A percentile compares a stretch with the other conserved stretches of the same genome.
Conservation (phyloP, 2,797 vertebrate species). For the Helostoma temminkii region DNA sequence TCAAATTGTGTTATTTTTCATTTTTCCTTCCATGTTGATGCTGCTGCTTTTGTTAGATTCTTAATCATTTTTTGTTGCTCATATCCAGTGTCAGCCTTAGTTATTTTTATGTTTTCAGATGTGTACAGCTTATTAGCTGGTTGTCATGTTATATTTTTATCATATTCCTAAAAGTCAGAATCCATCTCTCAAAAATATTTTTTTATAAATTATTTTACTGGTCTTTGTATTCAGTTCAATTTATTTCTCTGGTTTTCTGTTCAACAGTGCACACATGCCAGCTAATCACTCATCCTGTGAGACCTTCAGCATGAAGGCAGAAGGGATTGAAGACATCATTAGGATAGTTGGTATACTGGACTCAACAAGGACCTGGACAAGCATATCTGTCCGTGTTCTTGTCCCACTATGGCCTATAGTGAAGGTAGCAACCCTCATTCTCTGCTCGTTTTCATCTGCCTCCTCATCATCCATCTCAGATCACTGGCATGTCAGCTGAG, state of each 20-base stretch:
- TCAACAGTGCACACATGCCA: conserved; percentile 6
- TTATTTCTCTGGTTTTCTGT: conserved; percentile 2
- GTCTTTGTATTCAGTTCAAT: conserved; percentile 9
- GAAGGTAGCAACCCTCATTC: conserved; percentile 49
- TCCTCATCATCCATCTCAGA: conserved; percentile 53
- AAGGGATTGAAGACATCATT: conserved; percentile 61
- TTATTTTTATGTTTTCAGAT: conserved; percentile 20
- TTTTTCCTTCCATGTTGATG: conserved; percentile 4
- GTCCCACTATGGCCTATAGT: conserved; percentile 37
- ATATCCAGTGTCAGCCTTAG: not conserved
- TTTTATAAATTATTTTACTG: not conserved
- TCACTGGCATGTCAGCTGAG: conserved; percentile 52
- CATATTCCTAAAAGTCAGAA: conserved; percentile 10
- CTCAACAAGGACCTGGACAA: conserved; percentile 50
- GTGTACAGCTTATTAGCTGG: conserved; percentile 7
- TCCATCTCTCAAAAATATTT: conserved; percentile 1
- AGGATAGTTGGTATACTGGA: conserved; percentile 31
- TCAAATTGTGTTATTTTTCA: conserved; percentile 16
- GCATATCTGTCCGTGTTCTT: conserved; percentile 48
- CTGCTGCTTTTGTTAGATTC: conserved; percentile 1
- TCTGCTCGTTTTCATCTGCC: conserved; percentile 35
- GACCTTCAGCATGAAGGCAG: conserved; percentile 24
- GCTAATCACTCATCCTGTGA: conserved; percentile 33
- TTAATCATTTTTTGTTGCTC: no score
- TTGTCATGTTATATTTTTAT: conserved; percentile 12